Evolutionary conservation across 2,888 invertebrate species (phyloP), one percentile per base, ranked within the genome.

Genomic region (Rhagium mordax): DNA sequence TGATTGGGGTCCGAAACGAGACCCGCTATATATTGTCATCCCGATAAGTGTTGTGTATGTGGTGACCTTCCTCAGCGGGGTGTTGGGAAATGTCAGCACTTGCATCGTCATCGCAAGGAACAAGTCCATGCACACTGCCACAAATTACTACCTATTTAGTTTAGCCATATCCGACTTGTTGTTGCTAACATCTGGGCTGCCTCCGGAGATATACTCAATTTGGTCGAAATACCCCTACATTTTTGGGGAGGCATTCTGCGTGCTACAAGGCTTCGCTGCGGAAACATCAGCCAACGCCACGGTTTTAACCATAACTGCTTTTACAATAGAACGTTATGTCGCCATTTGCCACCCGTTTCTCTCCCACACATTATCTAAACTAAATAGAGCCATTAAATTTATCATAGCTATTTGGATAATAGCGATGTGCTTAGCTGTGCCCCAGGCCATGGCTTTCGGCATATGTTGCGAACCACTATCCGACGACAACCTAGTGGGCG

Each of bases 211-310:
- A 70, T 92, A 95, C 85, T 90, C 90, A 75, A 90, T 94, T 55
- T 95, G 95, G 95, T 92, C 91, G 72, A 94, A 93, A 33, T 90
- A 94, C 89, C 93, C 94, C 0, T 95, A 94, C 83, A 90, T 93
- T 6, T 94, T 96, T 84, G 96, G 96, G 0, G 92, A 94, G 75
- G 89, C 91, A 1, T 94, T 96, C 84, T 96, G 96, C 86, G 89
- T 95, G 6, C 88, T 94, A 6, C 91, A 92, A 77, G 94, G 94
- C 6, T 90, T 96, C 61, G 92, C 95, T 0, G 94, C 96, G 0
- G 97, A 97, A 87, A 95, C 95, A n/a, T 94, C 94, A 0, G 93
- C 94, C 18, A 95, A 95, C 84, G 95, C 95, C 0, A 96, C 96
- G 0, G 96, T 97, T 1, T 87, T 95, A 75, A 95, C 94, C 10